Evolutionary conservation across 2,113 vertebrate species (phyloP), one percentile per base, ranked within the genome.

Genomic region (Rattus rattus): DNA sequence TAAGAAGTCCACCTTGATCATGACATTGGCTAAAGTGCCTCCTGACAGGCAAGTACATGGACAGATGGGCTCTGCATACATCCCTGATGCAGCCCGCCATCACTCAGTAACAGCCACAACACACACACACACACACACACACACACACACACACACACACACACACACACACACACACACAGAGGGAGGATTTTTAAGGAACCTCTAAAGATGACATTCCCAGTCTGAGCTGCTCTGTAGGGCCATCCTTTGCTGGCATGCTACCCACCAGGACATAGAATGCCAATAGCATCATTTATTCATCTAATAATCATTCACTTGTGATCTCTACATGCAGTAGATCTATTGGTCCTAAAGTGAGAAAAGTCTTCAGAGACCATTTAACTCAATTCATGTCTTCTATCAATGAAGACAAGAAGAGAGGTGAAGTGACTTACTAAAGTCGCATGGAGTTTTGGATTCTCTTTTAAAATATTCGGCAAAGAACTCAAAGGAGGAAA

Each of bases 371-470:
- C 30, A 43, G 39, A 92, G 59, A 81, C 56, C 36, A 90, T 56
- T 59, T 67, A 16, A 88, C 47, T 67, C 43, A 81, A 86, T 16
- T 30, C 65, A 72, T n/a, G 79, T 36, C 13, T 9, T 85, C 69
- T 75, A 49, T 2, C 65, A 76, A 59, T 6, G 65, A 65, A 84
- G 43, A 91, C 13, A 76, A 63, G 56, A 90, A 69, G 63, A 90
- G 79, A 85, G 36, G 77, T 56, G 69, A 96, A 91, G 79, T 89
- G 76, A 94, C 47, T 95, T 72, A 90, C 70, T n/a, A n/a, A 85
- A 54, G 89, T 14, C 88, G 72, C 10, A n/a, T 0, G 7, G 49
- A 56, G 52, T 49, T 33, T 75, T 63, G 52, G 73, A 52, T 30
- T 61, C 14, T 49, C 54, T 92, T 59, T 61, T 88, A 72, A n/a